Evolutionary conservation across 2,113 vertebrate species (phyloP).

Genomic region (Mesembrinibis cayennensis): DNA sequence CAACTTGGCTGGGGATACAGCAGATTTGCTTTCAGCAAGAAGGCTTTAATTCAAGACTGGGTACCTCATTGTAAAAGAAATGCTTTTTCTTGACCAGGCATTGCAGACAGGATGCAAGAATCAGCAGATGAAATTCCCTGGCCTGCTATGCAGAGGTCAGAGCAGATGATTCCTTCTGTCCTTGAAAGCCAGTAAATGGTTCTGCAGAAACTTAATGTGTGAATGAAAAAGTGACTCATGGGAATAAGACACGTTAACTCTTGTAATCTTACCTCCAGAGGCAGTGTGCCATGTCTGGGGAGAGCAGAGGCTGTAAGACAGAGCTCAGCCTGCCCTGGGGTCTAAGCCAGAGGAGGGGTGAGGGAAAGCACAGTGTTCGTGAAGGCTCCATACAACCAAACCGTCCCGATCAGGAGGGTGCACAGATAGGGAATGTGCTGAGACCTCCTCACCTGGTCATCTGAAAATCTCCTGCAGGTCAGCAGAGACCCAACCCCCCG

Average conservation of each 20-base stretch:
- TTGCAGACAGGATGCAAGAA: not conserved
- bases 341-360: not conserved
- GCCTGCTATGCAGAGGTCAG: not conserved
- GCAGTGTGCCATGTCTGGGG: not conserved
- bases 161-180: not conserved
- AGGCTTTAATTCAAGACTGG: not conserved
- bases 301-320: not conserved
- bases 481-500: not conserved
- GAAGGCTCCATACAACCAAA: not conserved
- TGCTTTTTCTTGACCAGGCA: not conserved
- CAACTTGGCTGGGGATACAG: not conserved
- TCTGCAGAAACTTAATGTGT: not conserved
- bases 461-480: not conserved
- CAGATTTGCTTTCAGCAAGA: not conserved
- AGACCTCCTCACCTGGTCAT: not conserved
- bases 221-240: not conserved
- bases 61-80: not conserved
- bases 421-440: not conserved
- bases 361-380: not conserved
- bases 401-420: not conserved
- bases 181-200: not conserved
- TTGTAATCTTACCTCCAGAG: not conserved
- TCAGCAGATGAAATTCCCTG: not conserved
- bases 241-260: not conserved
- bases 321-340: not conserved